phyloP scores from a whole-genome alignment of 2,113 vertebrate species.

The Indicator maculatus region DNA sequence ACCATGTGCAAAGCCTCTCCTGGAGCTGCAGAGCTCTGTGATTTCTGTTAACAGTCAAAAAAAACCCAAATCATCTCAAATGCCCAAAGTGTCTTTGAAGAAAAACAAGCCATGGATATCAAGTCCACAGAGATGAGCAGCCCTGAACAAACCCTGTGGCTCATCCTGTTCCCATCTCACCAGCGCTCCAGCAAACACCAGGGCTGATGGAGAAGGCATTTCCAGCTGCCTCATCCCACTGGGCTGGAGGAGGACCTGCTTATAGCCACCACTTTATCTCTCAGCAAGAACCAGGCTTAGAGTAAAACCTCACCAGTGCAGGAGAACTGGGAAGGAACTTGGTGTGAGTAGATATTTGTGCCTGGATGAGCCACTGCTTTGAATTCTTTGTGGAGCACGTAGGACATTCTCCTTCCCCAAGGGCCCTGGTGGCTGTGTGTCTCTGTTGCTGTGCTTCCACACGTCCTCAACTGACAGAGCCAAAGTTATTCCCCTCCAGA shows the following conservation, averaged over 20 bases:
- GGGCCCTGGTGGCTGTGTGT: neutral
- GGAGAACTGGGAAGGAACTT: neutral
- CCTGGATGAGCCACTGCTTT: neutral
- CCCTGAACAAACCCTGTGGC: neutral
- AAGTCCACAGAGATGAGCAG: accelerated
- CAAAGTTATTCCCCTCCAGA: neutral
- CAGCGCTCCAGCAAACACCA: accelerated
- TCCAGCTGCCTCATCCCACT: neutral
- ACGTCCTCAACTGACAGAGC: neutral
- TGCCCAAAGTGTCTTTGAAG: neutral
- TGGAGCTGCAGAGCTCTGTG: neutral
- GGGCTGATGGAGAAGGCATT: neutral
- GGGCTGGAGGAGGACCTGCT: neutral
- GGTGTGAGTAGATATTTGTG: accelerated
- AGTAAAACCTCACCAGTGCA: too few species aligned
- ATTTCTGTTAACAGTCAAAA: neutral
- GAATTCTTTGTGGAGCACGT: neutral
- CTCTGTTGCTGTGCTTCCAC: neutral
- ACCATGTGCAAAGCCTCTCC: neutral
- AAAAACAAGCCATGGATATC: neutral
- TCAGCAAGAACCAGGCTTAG: neutral
- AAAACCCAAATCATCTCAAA: neutral
- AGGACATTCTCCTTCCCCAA: neutral
- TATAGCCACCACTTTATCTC: neutral
- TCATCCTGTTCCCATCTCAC: accelerated